Base-by-base conservation (phyloP, 2,888 invertebrate genomes). In the Meghimatium bilineatum region DNA sequence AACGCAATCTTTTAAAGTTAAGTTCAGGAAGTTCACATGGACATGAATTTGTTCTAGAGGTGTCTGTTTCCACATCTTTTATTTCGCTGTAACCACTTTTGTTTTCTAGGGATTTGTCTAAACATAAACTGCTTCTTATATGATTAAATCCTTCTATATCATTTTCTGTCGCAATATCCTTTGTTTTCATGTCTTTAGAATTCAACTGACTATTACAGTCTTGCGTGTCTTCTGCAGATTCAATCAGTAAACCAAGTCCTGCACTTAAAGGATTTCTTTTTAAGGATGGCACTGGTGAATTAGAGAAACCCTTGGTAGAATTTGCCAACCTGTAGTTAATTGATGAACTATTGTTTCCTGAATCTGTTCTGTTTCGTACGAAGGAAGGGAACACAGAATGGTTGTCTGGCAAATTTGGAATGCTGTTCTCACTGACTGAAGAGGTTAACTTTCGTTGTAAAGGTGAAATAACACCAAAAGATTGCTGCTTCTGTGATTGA, bases 311-410 rank as follows among this genome's bases (percentile, higher is more conserved):
- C 10, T 14, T 23, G 14, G 38, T 17, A 1, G 44, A 23, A 1
- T 26, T 26, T 29, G 26, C 8, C 29, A 76, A 67, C 5, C 49
- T 67, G 20, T n/a, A 69, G 60, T 26, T 34, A 0, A n/a, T 66
- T 29, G 75, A 38, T 34, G 52, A 82, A 36, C 56, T 52, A 26
- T 71, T 78, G 26, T 71, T 83, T 14, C 71, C 83, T 10, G 83
- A 78, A 23, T 49, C 71, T n/a, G 77, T 56, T 34, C 83, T 32
- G 3, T 78, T 36, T 17, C 78, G 38, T 44, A 38, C 23, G n/a
- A 34, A 6, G 38, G 29, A 52, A 17, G 36, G 29, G 34, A 71
- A 69, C 12, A 56, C 56, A 32, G 60, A 38, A n/a, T 38, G 56
- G 32, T 12, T 38, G 29, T 71, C 60, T 36, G 71, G 63, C 0